Evolutionary conservation across 2,113 vertebrate species (phyloP), one percentile per base, ranked within the genome.

Genomic region (Cyphomyrus plagiostoma): DNA sequence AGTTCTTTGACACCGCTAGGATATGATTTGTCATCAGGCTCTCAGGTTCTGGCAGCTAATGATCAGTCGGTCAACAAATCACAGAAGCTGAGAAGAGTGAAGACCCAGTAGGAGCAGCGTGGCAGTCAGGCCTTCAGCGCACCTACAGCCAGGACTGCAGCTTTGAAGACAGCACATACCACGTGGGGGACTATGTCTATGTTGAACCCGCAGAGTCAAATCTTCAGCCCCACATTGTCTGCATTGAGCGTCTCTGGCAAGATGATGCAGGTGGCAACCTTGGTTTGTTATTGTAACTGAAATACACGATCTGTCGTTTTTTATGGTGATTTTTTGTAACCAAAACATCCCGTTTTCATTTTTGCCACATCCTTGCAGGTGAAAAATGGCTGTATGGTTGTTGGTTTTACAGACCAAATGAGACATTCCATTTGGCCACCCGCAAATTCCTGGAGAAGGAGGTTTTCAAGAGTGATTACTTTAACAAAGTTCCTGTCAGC

Each of bases 371-470:
- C 7, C 30, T 21, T 92, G 11, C 89, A 99, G 98, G 98, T 88
- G 98, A 97, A 93, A 98, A 99, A 90, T 99, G 98, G 98, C 94
- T 99, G 85, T 97, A 98, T 35, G 98, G 98, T 88, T 98, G 98
- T 93, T 99, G 98, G 98, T 99, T 99, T 95, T 99, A 99, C 93
- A 95, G 98, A 89, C 98, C 98, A 89, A 98, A 97, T 90, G 98
- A 99, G 95, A 99, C 98, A 0, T 99, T 99, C 92, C 98, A 99
- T 92, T 92, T 99, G 91, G 97, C 98, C 90, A 99, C 98, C 58
- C 95, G 98, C 91, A 99, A 99, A 94, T 99, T 99, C 94, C 95
- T 99, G 94, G 98, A 98, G 93, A 99, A 99, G 88, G 98, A 99
- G 94, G 97, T 98, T 91, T 99, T 99, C 94, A 99, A 99, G 94